phyloP scores from a whole-genome alignment of 2,888 invertebrate species.

The Ligdia adustata region DNA sequence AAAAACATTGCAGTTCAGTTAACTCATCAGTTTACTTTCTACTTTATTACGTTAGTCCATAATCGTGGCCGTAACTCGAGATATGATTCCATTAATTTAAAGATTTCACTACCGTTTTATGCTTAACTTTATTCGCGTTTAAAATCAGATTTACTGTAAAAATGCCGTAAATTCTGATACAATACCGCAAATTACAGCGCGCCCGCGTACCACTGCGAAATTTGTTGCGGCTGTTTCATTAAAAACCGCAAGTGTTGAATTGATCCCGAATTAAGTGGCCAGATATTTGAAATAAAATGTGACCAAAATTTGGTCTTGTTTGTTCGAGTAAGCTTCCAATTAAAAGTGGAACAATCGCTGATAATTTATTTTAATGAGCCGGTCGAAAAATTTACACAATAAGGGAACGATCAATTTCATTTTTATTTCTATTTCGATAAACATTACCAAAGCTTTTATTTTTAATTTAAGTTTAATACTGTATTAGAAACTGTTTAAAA shows the following conservation, averaged over 20 bases:
- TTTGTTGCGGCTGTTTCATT: slow-evolving; percentile 66
- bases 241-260: slow-evolving; percentile 65
- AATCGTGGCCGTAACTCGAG: slow-evolving; percentile 25
- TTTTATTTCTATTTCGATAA: too few relatives aligned
- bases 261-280: slow-evolving; percentile 53
- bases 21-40: slow-evolving; percentile 25
- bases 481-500: background rate
- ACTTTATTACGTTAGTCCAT: slow-evolving; percentile 27
- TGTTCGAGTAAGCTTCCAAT: slow-evolving; percentile 13
- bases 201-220: slow-evolving; percentile 61
- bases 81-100: slow-evolving; percentile 26
- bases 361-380: background rate
- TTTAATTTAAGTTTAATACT: background rate
- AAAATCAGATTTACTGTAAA: slow-evolving; percentile 39
- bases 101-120: slow-evolving; percentile 32
- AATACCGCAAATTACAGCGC: slow-evolving; percentile 66
- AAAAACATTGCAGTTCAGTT: slow-evolving; percentile 20
- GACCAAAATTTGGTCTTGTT: slow-evolving; percentile 15
- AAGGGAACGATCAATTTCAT: too few relatives aligned
- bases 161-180: slow-evolving; percentile 45
- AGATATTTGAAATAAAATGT: slow-evolving; percentile 43
- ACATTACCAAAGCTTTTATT: too few relatives aligned
- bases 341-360: background rate
- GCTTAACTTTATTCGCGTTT: slow-evolving; percentile 28
- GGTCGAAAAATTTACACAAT: too few relatives aligned